These are phyloP conservation scores for Cheilosia grossa DNA, from an alignment of 2,888 invertebrate genomes.

Conservation along the genomic window DNA sequence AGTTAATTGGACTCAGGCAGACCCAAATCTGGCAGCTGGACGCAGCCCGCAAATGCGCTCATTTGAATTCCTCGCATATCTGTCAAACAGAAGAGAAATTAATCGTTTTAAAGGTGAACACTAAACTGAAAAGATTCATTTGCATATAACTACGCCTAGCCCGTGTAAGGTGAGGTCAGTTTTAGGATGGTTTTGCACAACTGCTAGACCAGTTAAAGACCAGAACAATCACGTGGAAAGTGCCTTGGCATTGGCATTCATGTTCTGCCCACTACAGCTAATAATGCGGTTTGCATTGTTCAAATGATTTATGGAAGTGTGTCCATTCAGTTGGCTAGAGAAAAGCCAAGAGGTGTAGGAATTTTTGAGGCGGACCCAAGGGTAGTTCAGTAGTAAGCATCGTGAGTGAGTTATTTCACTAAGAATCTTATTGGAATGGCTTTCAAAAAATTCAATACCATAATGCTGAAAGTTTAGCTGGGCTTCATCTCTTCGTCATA, in stretches of 20 bases:
- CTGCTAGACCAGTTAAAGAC: not conserved
- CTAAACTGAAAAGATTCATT: not conserved
- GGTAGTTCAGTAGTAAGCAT: no score
- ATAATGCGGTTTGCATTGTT: not conserved
- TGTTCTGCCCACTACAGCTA: not conserved
- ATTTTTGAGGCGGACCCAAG: not conserved
- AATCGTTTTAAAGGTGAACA: not conserved
- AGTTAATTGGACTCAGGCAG: conserved; percentile 9
- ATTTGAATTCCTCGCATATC: conserved; percentile 11
- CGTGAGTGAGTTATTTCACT: no score
- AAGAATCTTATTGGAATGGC: no score
- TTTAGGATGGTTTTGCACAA: not conserved
- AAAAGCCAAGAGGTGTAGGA: not conserved
- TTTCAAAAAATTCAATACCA: no score
- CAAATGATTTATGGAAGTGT: not conserved
- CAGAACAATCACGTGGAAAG: not conserved
- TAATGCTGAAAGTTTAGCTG: no score
- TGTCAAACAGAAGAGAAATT: not conserved
- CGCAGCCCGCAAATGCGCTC: not conserved
- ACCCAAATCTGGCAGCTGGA: not conserved
- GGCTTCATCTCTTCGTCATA: no score
- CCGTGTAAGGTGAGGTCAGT: not conserved
- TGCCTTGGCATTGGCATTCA: not conserved
- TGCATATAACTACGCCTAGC: not conserved
- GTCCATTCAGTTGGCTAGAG: not conserved